A percentile compares a stretch with the other conserved stretches of the same genome.
Evolutionary conservation across 2,888 invertebrate genomes (phyloP).

Genomic region (Meiosimyza platycephala): DNA sequence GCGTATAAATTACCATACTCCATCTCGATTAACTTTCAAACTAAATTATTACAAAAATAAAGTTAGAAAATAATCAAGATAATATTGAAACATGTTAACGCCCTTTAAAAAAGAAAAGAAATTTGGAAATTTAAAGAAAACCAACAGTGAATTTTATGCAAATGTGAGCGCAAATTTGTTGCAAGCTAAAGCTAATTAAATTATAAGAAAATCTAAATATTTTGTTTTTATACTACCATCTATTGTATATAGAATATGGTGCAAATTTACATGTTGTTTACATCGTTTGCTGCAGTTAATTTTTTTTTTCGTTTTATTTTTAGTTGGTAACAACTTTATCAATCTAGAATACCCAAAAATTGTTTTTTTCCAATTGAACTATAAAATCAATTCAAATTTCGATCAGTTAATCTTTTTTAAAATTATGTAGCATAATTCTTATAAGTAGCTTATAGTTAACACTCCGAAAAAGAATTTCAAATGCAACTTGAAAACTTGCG

Average conservation of each 20-base stretch:
- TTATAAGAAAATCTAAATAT: constrained; percentile 29
- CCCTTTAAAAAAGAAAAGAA: too few species aligned
- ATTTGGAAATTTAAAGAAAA: too few species aligned
- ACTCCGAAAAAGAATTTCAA: constrained; percentile 2
- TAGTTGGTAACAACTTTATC: neutral
- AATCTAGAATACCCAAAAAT: constrained; percentile 10
- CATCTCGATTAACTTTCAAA: too few species aligned
- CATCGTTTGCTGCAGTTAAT: constrained; percentile 7
- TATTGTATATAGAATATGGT: constrained; percentile 22
- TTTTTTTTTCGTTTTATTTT: constrained; percentile 5
- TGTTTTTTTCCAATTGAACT: constrained; percentile 17
- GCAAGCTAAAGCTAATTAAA: constrained; percentile 14
- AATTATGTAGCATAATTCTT: constrained; percentile 29
- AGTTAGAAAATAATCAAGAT: too few species aligned
- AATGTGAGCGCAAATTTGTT: neutral
- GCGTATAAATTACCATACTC: too few species aligned
- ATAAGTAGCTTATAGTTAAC: constrained; percentile 25
- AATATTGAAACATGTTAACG: too few species aligned
- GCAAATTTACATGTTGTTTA: constrained; percentile 33
- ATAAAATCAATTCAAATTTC: constrained; percentile 17
- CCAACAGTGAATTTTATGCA: neutral
- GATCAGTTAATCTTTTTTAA: constrained; percentile 3
- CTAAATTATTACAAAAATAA: too few species aligned
- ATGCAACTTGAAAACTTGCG: constrained; percentile 3
- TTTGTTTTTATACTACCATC: constrained; percentile 18